phyloP scores from a whole-genome alignment of 2,888 invertebrate species.

The Corbicula japonica region DNA sequence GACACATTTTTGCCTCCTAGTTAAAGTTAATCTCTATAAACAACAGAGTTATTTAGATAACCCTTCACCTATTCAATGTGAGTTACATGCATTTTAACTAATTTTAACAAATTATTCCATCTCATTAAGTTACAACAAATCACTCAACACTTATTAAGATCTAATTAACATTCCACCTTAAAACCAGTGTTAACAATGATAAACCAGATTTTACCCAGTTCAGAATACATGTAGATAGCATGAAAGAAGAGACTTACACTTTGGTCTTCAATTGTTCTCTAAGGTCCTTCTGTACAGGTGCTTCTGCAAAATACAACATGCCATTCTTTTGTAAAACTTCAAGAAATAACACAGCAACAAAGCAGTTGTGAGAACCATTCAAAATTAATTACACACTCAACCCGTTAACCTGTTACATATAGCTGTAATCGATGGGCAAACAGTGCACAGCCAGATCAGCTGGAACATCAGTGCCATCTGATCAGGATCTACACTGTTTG shows the following conservation, averaged over 20 bases:
- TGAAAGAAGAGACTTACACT: constrained; percentile 76
- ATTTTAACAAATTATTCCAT: neutral
- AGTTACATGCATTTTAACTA: neutral
- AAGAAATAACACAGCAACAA: no score
- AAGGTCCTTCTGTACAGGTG: constrained; percentile 78
- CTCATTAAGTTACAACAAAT: neutral
- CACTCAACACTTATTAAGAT: neutral
- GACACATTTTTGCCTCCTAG: no score
- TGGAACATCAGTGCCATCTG: no score
- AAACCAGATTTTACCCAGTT: constrained; percentile 1
- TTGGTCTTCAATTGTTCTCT: constrained; percentile 75
- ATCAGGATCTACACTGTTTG: no score
- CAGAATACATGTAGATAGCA: neutral
- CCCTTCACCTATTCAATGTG: no score
- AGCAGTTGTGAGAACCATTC: no score
- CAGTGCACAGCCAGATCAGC: no score
- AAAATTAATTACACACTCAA: no score
- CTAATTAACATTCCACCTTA: neutral
- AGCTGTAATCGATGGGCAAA: no score
- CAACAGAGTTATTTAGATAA: no score
- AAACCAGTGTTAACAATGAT: constrained; percentile 7
- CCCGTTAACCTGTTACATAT: no score
- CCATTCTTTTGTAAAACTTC: neutral
- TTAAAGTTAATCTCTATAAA: no score
- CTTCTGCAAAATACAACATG: constrained; percentile 66